Evolutionary conservation across 1,140 invertebrate species (phyloP).

Genomic region (Pseudomyrmex flavicornis): DNA sequence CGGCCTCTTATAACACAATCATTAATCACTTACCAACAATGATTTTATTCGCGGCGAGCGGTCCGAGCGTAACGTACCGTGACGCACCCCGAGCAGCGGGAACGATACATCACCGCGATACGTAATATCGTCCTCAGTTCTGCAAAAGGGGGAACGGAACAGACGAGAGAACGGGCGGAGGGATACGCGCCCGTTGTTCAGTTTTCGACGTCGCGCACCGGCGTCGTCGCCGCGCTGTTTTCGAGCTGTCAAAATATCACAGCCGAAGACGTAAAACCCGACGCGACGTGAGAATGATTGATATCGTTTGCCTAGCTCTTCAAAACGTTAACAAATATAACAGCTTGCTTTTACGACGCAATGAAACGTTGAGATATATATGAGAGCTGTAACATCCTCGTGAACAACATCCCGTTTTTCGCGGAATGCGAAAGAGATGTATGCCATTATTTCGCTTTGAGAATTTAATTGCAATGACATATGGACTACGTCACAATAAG

Average conservation of each 20-base stretch:
- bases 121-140: slow-evolving; percentile 71
- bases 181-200: slow-evolving; percentile 53
- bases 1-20: slow-evolving; percentile 71
- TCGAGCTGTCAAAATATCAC: slow-evolving; percentile 68
- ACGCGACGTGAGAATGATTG: slow-evolving; percentile 57
- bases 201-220: slow-evolving; percentile 6
- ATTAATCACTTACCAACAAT: slow-evolving; percentile 80
- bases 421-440: too few species aligned
- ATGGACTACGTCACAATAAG: too few species aligned
- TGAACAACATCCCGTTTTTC: too few species aligned
- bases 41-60: slow-evolving; percentile 80
- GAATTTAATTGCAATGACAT: slow-evolving; percentile 10
- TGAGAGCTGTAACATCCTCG: not conserved
- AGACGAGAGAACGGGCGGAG: slow-evolving; percentile 39
- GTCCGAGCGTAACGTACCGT: slow-evolving; percentile 75
- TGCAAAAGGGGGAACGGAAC: slow-evolving; percentile 45
- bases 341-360: not conserved
- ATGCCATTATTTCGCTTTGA: not conserved
- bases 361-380: not conserved
- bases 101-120: slow-evolving; percentile 77
- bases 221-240: slow-evolving; percentile 64
- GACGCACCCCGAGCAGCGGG: slow-evolving; percentile 70
- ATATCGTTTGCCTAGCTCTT: slow-evolving; percentile 44
- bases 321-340: slow-evolving; percentile 7
- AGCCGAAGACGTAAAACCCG: slow-evolving; percentile 41